Evolutionary conservation across 2,888 invertebrate species (phyloP).

Genomic region (Thera britannica): DNA sequence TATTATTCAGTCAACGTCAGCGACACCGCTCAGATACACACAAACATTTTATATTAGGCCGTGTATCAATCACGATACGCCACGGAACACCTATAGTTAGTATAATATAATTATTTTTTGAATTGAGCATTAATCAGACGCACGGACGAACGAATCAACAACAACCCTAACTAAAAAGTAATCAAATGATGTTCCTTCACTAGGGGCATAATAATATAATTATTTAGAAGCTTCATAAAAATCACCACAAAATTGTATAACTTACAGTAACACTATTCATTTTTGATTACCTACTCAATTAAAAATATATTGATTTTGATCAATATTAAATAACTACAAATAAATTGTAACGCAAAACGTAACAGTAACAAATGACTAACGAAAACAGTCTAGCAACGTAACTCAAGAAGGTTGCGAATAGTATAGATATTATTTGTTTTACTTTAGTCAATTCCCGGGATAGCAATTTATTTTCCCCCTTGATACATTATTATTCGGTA

Average conservation of each 20-base stretch:
- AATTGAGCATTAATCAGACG: slow-evolving; percentile 80
- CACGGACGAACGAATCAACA: slow-evolving; percentile 80
- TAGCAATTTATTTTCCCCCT: slow-evolving; percentile 58
- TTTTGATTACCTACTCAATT: slow-evolving; percentile 54
- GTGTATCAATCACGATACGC: slow-evolving; percentile 66
- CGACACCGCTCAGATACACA: slow-evolving; percentile 51
- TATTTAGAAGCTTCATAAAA: slow-evolving; percentile 77
- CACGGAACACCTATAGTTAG: slow-evolving; percentile 70
- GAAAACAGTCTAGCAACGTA: slow-evolving; percentile 17
- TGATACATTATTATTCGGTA: slow-evolving; percentile 48
- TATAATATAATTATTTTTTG: slow-evolving; percentile 48
- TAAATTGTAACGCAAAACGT: slow-evolving; percentile 47
- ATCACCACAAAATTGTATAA: slow-evolving; percentile 69
- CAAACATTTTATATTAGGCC: slow-evolving; percentile 62
- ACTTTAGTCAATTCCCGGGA: slow-evolving; percentile 74
- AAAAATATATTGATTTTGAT: slow-evolving; percentile 59
- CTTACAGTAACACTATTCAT: slow-evolving; percentile 66
- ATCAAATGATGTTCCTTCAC: slow-evolving; percentile 58
- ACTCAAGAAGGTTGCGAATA: slow-evolving; percentile 6
- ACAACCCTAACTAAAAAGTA: slow-evolving; percentile 68
- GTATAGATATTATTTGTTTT: slow-evolving; percentile 40
- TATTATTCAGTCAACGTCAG: slow-evolving; percentile 52
- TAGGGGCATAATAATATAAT: slow-evolving; percentile 60
- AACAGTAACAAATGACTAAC: slow-evolving; percentile 24
- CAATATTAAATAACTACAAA: slow-evolving; percentile 65